These are phyloP conservation scores for Perithous albicinctus DNA, from an alignment of 2,888 invertebrate genomes.

Conservation along the genomic window DNA sequence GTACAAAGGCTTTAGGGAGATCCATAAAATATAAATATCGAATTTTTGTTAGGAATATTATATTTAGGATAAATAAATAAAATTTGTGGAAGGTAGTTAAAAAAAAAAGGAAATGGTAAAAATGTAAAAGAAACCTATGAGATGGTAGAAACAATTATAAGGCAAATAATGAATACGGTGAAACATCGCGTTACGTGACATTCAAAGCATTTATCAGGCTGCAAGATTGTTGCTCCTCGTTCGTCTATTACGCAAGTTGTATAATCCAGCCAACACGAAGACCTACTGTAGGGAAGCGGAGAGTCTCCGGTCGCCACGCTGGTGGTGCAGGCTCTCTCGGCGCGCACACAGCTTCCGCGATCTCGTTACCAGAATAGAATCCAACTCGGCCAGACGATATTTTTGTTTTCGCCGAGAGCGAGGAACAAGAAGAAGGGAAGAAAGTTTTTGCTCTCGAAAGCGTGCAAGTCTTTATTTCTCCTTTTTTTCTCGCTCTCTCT, in stretches of 20 bases:
- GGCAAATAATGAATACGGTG: neutral
- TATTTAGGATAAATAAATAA: neutral
- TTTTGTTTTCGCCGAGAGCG: conserved; percentile 60
- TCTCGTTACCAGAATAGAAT: conserved; percentile 66
- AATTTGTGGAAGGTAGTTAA: neutral
- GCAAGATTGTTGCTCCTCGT: conserved; percentile 3
- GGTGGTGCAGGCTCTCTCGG: conserved; percentile 24
- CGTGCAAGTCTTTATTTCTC: neutral
- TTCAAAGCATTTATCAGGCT: conserved; percentile 26
- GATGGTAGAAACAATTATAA: neutral
- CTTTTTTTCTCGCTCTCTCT: neutral
- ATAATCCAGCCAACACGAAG: conserved; percentile 54
- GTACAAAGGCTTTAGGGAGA: no score
- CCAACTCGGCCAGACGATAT: conserved; percentile 63
- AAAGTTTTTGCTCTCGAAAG: conserved; percentile 31
- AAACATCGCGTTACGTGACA: neutral
- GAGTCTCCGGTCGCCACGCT: conserved; percentile 40
- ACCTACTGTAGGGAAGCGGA: conserved; percentile 31
- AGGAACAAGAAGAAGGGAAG: conserved; percentile 7
- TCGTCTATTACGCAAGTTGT: conserved; percentile 56
- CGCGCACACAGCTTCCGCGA: conserved; percentile 59
- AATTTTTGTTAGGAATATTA: neutral
- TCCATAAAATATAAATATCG: neutral
- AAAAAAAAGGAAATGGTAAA: neutral
- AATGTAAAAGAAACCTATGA: neutral